Base-by-base conservation (phyloP, 2,113 vertebrate species). In the Athene noctua region DNA sequence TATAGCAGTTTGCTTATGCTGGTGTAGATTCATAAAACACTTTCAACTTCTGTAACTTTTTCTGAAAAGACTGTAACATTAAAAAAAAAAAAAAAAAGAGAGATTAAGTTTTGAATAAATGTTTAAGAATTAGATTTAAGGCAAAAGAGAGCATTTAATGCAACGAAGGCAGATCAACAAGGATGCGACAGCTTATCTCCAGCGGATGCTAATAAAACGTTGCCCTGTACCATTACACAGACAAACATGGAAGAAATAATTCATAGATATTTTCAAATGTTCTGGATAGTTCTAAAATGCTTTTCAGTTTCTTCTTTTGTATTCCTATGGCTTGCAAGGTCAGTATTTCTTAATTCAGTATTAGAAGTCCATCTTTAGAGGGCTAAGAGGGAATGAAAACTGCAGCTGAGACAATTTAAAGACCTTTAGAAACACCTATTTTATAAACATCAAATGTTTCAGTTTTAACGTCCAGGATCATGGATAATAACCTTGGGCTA, bases 381-480 rank as follows among this genome's bases (percentile, higher is more conserved):
- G 15, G 19, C 30, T 88, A 67, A 11, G 40, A 93, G 13, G 23
- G 40, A 78, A 63, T 65, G 32, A 90, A 66, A 93, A 44, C 18
- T 74, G 47, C 61, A 86, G 29, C 18, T 55, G 59, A 91, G 38
- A 49, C 13, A 49, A 52, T 79, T 87, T 72, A 65, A 79, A 94
- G 55, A 75, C 40, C 11, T 75, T 75, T 61, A 71, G 61, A 80
- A 74, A 29, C 26, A 86, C 21, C 57, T 79, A 23, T 94, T 94
- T 91, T 79, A 65, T 49, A 84, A 92, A 87, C 67, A 86, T 57
- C 36, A 92, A 83, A 77, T 90, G 29, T 62, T 94, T 91, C 91
- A n/a, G 30, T 72, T 94, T 94, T 63, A 92, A 80, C 67, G 68
- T 57, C 40, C 34, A 20, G 47, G 27, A 88, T 72, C 59, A 57